These are phyloP conservation scores for Chionoecetes opilio DNA, from an alignment of 1,140 invertebrate species.

Conservation along the genomic window DNA sequence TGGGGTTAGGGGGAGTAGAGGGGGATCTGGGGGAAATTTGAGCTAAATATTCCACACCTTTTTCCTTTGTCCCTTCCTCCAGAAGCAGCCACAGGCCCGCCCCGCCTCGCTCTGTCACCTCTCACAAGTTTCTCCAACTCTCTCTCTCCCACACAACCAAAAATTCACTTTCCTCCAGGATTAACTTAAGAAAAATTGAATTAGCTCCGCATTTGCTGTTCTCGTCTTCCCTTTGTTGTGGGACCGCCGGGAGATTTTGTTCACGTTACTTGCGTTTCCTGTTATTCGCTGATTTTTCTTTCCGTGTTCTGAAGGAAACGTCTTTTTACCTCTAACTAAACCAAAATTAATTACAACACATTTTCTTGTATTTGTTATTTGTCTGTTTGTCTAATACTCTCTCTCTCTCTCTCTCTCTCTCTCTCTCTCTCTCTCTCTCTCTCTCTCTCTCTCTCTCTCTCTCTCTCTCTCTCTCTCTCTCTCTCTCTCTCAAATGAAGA, in stretches of 20 bases:
- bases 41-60: background rate
- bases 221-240: background rate
- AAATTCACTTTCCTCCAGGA: background rate
- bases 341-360: background rate
- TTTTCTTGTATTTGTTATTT: background rate
- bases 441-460: no score
- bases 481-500: background rate
- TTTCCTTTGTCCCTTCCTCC: background rate
- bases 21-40: background rate
- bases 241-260: background rate
- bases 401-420: no score
- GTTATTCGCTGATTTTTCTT: background rate
- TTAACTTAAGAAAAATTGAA: slow-evolving; percentile 3
- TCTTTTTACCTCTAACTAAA: background rate
- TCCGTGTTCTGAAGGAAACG: background rate
- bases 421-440: no score
- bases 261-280: background rate
- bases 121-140: background rate
- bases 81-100: background rate
- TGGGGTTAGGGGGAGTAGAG: no score
- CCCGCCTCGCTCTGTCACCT: background rate
- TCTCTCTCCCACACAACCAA: background rate
- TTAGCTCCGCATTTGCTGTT: slow-evolving; percentile 2
- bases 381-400: no score
- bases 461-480: no score